Percentiles rank a stretch among this genome's conserved stretches.
phyloP scores from a whole-genome alignment of 2,888 invertebrate genomes.

The Stomorhina lunata region DNA sequence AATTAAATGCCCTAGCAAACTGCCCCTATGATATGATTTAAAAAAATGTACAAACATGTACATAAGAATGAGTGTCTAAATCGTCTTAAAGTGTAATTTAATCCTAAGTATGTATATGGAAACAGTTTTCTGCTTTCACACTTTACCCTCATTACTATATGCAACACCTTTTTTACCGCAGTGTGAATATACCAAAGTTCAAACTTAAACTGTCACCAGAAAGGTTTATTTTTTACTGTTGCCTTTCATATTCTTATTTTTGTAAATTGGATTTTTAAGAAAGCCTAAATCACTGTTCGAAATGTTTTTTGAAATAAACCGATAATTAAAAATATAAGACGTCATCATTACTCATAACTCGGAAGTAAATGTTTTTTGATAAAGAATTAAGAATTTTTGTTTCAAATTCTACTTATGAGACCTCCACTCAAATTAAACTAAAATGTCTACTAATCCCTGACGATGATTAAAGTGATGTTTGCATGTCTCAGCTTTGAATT shows the following conservation, averaged over 20 bases:
- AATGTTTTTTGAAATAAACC: constrained; percentile 8
- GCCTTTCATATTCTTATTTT: background rate
- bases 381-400: background rate
- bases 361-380: background rate
- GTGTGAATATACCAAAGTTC: constrained; percentile 54
- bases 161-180: constrained; percentile 42
- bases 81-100: constrained; percentile 41
- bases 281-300: constrained; percentile 34
- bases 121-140: constrained; percentile 55
- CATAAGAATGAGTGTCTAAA: background rate
- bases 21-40: background rate
- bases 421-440: constrained; percentile 20
- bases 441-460: constrained; percentile 63
- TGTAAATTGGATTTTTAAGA: constrained; percentile 13
- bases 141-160: constrained; percentile 40
- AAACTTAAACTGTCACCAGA: constrained; percentile 63
- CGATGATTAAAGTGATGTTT: constrained; percentile 62
- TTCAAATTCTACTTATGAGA: background rate
- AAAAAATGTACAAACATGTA: background rate
- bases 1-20: no score
- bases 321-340: no score
- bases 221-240: constrained; percentile 42
- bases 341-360: no score
- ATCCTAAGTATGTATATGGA: constrained; percentile 5
- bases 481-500: constrained; percentile 52